Evolutionary conservation across 2,888 invertebrate genomes (phyloP).

Genomic region (Lochmaea capreae): DNA sequence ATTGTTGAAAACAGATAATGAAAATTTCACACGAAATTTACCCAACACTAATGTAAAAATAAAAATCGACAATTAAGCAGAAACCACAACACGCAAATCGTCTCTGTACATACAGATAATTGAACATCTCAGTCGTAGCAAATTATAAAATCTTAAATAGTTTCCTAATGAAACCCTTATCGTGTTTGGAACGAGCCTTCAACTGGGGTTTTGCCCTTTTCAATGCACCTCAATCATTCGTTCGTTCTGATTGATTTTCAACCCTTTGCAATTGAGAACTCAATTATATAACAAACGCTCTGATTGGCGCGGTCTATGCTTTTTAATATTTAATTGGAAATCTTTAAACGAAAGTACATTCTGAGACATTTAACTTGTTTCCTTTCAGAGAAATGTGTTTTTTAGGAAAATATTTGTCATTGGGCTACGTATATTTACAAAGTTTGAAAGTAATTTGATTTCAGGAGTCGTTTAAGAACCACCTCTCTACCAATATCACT

Average conservation of each 20-base stretch:
- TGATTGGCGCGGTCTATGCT: conserved; percentile 19
- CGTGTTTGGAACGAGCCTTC: conserved; percentile 22
- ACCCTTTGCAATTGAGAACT: conserved; percentile 26
- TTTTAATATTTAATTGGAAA: conserved; percentile 25
- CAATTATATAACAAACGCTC: conserved; percentile 28
- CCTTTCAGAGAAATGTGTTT: neutral
- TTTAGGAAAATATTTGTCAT: too few relatives aligned
- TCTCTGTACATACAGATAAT: neutral
- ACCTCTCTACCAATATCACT: too few relatives aligned
- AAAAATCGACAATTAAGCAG: neutral
- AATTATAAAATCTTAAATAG: conserved; percentile 21
- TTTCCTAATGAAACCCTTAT: conserved; percentile 32
- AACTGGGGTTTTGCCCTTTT: conserved; percentile 31
- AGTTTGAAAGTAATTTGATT: too few relatives aligned
- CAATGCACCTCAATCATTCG: conserved; percentile 31
- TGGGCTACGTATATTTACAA: too few relatives aligned
- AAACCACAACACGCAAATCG: neutral
- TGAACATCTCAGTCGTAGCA: neutral
- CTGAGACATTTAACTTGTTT: neutral
- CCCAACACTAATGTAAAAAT: neutral
- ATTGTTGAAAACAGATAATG: too few relatives aligned
- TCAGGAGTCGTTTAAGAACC: too few relatives aligned
- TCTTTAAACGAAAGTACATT: conserved; percentile 2
- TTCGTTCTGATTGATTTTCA: conserved; percentile 27
- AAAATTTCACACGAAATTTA: neutral